Evolutionary conservation across 2,113 vertebrate genomes (phyloP).

Genomic region (Lanius collurio): DNA sequence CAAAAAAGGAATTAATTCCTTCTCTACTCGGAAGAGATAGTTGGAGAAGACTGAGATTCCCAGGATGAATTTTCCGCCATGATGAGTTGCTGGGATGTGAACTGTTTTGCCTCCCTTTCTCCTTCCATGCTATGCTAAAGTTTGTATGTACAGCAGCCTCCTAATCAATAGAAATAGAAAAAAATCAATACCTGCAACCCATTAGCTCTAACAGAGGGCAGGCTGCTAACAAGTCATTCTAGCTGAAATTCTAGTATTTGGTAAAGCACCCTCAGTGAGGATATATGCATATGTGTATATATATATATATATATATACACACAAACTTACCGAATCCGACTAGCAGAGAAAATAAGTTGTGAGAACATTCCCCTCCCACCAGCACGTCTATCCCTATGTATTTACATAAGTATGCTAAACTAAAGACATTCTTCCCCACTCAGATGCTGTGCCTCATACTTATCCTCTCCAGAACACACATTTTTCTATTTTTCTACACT

Average conservation of each 20-base stretch:
- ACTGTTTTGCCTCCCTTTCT: constrained; percentile 35
- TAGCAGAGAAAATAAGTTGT: not conserved
- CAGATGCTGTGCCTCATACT: not conserved
- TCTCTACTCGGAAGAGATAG: not conserved
- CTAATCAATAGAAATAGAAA: constrained; percentile 64
- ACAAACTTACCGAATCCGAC: not conserved
- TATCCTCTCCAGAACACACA: not conserved
- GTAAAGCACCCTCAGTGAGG: not conserved
- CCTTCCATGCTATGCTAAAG: constrained; percentile 44
- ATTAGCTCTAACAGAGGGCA: constrained; percentile 65
- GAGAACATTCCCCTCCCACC: not conserved
- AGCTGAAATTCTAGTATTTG: constrained; percentile 16
- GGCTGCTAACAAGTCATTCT: constrained; percentile 37
- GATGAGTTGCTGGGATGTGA: not conserved
- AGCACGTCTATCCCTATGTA: not conserved
- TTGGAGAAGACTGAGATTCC: not conserved
- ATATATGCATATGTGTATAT: not conserved
- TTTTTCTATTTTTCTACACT: not conserved
- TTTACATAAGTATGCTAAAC: not conserved
- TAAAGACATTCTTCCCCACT: not conserved
- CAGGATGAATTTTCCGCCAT: not conserved
- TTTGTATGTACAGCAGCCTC: constrained; percentile 49
- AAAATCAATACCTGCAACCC: constrained; percentile 65
- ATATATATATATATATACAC: not conserved
- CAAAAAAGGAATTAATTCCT: not conserved